Evolutionary conservation across 2,888 invertebrate genomes (phyloP), one percentile per base, ranked within the genome.

Genomic region (Abrostola tripartita): DNA sequence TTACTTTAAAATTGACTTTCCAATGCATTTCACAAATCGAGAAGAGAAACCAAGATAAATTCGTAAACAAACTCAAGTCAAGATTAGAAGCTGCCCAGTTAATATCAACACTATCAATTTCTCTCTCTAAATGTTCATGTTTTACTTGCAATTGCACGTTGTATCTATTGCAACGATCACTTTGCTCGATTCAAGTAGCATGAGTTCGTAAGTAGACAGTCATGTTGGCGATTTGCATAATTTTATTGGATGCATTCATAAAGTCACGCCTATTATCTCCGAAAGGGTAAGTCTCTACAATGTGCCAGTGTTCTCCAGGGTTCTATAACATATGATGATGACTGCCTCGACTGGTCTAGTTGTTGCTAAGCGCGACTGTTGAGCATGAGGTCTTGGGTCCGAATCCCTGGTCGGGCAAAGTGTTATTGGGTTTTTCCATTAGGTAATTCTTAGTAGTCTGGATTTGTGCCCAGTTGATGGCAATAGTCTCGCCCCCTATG

Each of bases 81-180:
- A 61, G 38, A 72, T 69, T 49, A 64, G n/a, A 49, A 65, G 61
- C 71, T 65, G 12, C 14, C 38, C 49, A 24, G 56, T 75, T 66
- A 66, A 58, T 64, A 63, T 71, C 66, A 62, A 76, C 52, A 67
- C 53, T 61, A 62, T 58, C 68, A 74, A 68, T 76, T 68, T 75
- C 71, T 68, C 65, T 60, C 57, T 60, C 57, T 70, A 67, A 79
- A 68, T 65, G 65, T 37, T 66, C 62, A 76, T 66, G 66, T 71
- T 75, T 70, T 65, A 71, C 66, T 67, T 50, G 62, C 65, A 57
- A 63, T n/a, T 51, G 44, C 52, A 12, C 38, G 51, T 56, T 66
- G 66, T 68, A 78, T 78, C 68, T 56, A 24, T 51, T 35, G 14
- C 12, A 61, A 55, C 38, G 62, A 66, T 66, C 67, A 58, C 50